Conservation (phyloP, 2,113 vertebrate species). For the Strigops habroptila region DNA sequence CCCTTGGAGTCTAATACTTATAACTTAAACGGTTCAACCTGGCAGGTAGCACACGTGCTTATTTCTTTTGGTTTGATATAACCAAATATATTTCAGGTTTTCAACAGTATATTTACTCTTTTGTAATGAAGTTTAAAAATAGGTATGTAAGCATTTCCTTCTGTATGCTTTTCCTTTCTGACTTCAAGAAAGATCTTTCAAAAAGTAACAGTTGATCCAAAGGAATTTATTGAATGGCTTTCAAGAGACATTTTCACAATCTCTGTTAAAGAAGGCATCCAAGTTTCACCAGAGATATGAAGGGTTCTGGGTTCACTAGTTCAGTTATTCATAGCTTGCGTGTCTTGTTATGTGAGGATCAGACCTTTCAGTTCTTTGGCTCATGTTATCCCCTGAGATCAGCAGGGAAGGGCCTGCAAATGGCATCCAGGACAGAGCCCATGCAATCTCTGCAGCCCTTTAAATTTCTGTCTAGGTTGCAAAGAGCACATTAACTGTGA, state of each 20-base stretch:
- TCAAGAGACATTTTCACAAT: neutral
- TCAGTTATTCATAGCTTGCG: neutral
- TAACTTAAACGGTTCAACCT: neutral
- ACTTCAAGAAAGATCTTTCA: neutral
- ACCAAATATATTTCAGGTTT: neutral
- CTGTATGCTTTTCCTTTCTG: neutral
- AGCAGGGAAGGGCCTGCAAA: neutral
- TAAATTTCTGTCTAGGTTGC: neutral
- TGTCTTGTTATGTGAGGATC: neutral
- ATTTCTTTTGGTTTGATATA: neutral
- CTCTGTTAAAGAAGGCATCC: neutral
- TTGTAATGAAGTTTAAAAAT: neutral
- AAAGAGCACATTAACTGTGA: neutral
- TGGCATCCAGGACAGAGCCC: neutral
- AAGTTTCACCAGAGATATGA: neutral
- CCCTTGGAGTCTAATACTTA: neutral
- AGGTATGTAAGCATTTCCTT: neutral
- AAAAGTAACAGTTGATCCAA: slow-evolving; percentile 23
- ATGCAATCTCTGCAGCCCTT: neutral
- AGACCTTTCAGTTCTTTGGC: neutral
- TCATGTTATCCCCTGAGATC: neutral
- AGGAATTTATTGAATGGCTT: slow-evolving; percentile 18
- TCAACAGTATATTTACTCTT: neutral
- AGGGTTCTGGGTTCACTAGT: neutral
- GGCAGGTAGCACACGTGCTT: neutral